Conservation (phyloP, 2,888 invertebrate genomes). For the Lucinisca nassula region DNA sequence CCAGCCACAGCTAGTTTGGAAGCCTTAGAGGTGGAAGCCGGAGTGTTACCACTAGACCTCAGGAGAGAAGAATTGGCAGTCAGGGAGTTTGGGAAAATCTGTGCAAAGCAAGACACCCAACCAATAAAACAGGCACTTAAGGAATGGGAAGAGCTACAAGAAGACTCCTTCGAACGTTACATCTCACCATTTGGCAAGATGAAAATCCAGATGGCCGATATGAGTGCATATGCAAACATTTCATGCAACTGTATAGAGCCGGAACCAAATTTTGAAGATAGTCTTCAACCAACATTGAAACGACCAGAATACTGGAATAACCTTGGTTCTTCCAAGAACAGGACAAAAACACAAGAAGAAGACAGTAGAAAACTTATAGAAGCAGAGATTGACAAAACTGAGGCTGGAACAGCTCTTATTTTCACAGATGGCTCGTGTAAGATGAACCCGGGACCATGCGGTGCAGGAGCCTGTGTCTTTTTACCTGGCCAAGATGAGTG, state of each 20-base stretch:
- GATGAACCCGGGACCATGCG: background rate
- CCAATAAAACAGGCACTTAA: background rate
- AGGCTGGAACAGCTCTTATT: too few relatives aligned
- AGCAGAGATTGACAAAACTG: too few relatives aligned
- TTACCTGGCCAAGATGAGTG: background rate
- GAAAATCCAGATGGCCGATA: slow-evolving; percentile 6
- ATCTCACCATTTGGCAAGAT: slow-evolving; percentile 19
- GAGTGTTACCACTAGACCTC: slow-evolving; percentile 23
- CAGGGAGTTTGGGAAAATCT: slow-evolving; percentile 14
- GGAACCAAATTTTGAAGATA: slow-evolving; percentile 2
- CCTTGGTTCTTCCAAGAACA: too few relatives aligned
- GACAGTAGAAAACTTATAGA: too few relatives aligned
- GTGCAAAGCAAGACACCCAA: background rate
- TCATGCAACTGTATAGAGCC: background rate
- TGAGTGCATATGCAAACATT: background rate
- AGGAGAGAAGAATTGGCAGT: slow-evolving; percentile 19
- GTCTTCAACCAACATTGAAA: too few relatives aligned
- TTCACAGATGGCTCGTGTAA: background rate
- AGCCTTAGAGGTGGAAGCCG: background rate
- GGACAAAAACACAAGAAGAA: too few relatives aligned
- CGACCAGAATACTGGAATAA: too few relatives aligned
- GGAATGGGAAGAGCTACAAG: background rate
- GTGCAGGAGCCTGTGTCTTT: background rate
- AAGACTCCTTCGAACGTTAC: background rate
- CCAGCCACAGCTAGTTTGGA: slow-evolving; percentile 2